phyloP scores from a whole-genome alignment of 2,888 invertebrate genomes.

The Pheosia gnoma region DNA sequence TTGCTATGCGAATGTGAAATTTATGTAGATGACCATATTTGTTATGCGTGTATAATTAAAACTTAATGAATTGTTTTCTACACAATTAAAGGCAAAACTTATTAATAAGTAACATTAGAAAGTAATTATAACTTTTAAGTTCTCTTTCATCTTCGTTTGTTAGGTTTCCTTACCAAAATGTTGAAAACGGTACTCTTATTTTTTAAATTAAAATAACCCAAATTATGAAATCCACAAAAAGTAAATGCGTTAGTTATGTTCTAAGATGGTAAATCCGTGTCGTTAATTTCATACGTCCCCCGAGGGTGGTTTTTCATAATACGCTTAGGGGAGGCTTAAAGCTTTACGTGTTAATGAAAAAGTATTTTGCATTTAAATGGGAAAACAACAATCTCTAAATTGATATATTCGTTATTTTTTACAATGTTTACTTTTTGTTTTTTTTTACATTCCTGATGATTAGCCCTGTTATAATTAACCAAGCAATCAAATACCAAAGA shows the following conservation, averaged over 20 bases:
- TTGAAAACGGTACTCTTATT: conserved; percentile 1
- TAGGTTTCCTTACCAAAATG: too few species aligned
- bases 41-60: too few species aligned
- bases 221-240: background rate
- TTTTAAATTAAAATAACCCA: conserved; percentile 4
- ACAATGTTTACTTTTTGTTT: background rate
- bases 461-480: too few species aligned
- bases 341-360: conserved; percentile 62
- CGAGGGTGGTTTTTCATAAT: conserved; percentile 58
- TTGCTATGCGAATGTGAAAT: too few species aligned
- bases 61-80: too few species aligned
- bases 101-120: too few species aligned
- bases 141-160: too few species aligned
- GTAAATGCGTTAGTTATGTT: conserved; percentile 27
- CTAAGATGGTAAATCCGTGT: conserved; percentile 52
- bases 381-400: conserved; percentile 57
- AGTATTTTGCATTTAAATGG: conserved; percentile 57
- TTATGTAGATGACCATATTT: too few species aligned
- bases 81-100: too few species aligned
- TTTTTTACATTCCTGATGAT: background rate
- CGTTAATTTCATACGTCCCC: conserved; percentile 62
- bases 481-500: too few species aligned
- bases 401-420: conserved; percentile 42
- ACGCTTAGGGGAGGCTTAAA: conserved; percentile 57
- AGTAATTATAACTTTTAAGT: too few species aligned